Evolutionary conservation across 2,888 invertebrate species (phyloP).

Genomic region (Nycteola revayana): DNA sequence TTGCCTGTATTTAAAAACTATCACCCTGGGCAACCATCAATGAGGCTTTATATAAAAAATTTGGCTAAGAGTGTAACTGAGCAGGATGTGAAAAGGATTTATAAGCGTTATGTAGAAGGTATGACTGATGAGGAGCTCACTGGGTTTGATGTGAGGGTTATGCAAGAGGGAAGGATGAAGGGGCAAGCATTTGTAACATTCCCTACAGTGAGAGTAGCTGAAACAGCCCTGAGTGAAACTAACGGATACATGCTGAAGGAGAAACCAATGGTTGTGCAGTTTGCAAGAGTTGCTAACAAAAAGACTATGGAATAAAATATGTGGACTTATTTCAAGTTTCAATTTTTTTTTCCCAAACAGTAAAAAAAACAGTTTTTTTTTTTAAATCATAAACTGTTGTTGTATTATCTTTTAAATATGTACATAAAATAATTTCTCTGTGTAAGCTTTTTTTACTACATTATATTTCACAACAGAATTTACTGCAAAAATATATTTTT

Average conservation of each 20-base stretch:
- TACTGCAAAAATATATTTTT: too few species aligned
- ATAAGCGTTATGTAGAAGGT: constrained; percentile 83
- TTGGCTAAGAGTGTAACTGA: constrained; percentile 90
- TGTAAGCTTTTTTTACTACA: too few species aligned
- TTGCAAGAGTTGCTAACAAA: constrained; percentile 82
- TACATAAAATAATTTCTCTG: too few species aligned
- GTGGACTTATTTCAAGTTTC: too few species aligned
- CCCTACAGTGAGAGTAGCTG: constrained; percentile 85
- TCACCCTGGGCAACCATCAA: constrained; percentile 89
- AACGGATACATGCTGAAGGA: constrained; percentile 93
- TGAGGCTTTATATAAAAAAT: constrained; percentile 96
- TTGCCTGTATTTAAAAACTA: constrained; percentile 94
- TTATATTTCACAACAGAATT: too few species aligned
- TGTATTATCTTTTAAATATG: too few species aligned
- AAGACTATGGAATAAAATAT: constrained; percentile 48
- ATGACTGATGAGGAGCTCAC: constrained; percentile 63
- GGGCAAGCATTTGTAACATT: constrained; percentile 96
- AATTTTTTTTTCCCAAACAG: not conserved
- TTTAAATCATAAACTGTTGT: too few species aligned
- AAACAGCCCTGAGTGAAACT: constrained; percentile 90
- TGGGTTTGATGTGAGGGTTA: constrained; percentile 87
- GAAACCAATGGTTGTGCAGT: constrained; percentile 95
- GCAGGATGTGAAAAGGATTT: constrained; percentile 89
- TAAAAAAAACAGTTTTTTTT: too few species aligned
- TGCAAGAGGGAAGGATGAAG: constrained; percentile 98